A percentile compares a stretch with the other conserved stretches of the same genome.
Conservation (phyloP, 2,113 vertebrate genomes). For the Trinectes maculatus region DNA sequence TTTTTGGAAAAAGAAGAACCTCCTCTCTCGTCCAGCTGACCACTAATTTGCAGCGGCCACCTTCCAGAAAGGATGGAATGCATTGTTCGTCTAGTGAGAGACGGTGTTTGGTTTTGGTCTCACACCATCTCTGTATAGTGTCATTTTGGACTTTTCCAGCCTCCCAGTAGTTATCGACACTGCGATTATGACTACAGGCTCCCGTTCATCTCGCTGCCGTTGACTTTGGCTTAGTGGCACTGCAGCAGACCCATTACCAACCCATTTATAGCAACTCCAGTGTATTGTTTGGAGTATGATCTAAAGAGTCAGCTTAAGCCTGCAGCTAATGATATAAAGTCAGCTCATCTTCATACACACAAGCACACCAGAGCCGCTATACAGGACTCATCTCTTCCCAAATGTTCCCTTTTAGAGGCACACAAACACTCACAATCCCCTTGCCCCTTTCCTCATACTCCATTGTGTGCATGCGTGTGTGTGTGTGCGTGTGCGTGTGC, state of each 20-base stretch:
- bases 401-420: constrained; percentile 23
- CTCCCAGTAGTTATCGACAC: constrained; percentile 6
- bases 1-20: constrained; percentile 48
- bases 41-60: constrained; percentile 63
- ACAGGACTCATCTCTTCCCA: constrained; percentile 31
- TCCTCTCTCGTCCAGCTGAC: constrained; percentile 46
- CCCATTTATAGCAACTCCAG: background rate
- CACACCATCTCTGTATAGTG: constrained; percentile 24
- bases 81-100: constrained; percentile 59
- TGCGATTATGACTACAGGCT: constrained; percentile 7
- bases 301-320: constrained; percentile 8
- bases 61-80: constrained; percentile 56
- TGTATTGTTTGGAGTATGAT: constrained; percentile 40
- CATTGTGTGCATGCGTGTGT: background rate
- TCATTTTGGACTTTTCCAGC: constrained; percentile 48
- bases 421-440: constrained; percentile 6
- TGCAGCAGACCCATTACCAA: background rate
- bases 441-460: background rate
- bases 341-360: constrained; percentile 31
- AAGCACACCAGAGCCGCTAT: too few species aligned
- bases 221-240: constrained; percentile 9
- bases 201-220: background rate
- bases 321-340: background rate
- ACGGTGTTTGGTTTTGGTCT: constrained; percentile 56
- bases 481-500: constrained; percentile 15